A percentile compares a stretch with the other conserved stretches of the same genome.
phyloP scores from a whole-genome alignment of 2,113 vertebrate genomes.

The Neotragus pygmaeus region DNA sequence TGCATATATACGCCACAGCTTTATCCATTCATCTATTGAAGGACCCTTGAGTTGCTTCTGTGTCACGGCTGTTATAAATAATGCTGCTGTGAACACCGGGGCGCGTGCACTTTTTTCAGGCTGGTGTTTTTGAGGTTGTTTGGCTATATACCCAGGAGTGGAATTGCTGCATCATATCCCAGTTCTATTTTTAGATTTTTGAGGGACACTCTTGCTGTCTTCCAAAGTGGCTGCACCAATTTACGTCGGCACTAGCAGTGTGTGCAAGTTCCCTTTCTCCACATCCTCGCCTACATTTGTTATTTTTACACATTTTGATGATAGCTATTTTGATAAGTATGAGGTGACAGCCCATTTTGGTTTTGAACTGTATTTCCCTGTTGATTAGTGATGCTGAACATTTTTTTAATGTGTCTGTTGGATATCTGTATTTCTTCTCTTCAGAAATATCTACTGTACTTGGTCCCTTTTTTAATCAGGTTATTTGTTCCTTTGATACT shows the following conservation, averaged over 20 bases:
- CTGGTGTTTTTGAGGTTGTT: background rate
- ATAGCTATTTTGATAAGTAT: background rate
- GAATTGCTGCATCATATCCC: background rate
- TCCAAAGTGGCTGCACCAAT: background rate
- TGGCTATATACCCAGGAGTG: background rate
- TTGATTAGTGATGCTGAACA: background rate
- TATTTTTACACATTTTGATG: background rate
- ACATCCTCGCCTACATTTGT: no score
- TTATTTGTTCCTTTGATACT: background rate
- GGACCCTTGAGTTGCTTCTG: background rate
- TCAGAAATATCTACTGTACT: background rate
- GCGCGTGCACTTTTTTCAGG: background rate
- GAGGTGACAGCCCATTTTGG: background rate
- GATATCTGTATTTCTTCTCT: background rate
- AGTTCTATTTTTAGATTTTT: background rate
- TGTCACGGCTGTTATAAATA: background rate
- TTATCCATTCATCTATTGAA: background rate
- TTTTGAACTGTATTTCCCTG: background rate
- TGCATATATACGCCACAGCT: accelerated
- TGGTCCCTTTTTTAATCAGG: background rate
- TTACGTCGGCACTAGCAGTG: background rate
- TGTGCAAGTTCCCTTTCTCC: background rate
- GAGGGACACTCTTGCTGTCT: background rate
- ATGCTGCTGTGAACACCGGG: background rate
- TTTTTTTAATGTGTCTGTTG: background rate